These are phyloP conservation scores for Drosophila bifasciata DNA, from an alignment of 1,140 invertebrate species.

Conservation along the genomic window DNA sequence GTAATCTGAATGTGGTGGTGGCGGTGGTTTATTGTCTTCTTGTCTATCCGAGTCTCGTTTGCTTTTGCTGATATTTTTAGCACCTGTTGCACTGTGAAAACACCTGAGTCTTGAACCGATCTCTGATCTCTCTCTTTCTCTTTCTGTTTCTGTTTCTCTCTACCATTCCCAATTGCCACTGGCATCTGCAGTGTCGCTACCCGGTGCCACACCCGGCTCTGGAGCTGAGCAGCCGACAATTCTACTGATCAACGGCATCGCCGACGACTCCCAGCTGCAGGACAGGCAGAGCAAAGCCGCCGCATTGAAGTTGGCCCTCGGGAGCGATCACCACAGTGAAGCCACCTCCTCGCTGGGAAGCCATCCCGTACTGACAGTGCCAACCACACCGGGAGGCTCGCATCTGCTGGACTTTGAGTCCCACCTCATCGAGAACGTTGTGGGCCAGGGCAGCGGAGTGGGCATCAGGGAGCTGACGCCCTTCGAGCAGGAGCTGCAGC, in stretches of 20 bases:
- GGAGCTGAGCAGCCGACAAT: conserved; percentile 77
- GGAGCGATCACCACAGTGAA: conserved; percentile 47
- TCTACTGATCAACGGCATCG: conserved; percentile 74
- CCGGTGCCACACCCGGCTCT: conserved; percentile 74
- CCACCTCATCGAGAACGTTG: conserved; percentile 77
- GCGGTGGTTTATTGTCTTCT: too few species aligned
- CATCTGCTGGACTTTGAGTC: conserved; percentile 79
- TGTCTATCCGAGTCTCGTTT: conserved; percentile 35
- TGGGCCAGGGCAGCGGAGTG: conserved; percentile 59
- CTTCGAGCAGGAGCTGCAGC: conserved; percentile 69
- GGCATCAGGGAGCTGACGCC: conserved; percentile 78
- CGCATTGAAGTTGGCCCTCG: conserved; percentile 50
- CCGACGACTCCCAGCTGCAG: conserved; percentile 56
- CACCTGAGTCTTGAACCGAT: conserved; percentile 25
- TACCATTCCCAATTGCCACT: too few species aligned
- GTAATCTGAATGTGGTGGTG: conserved; percentile 40
- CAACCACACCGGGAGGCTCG: conserved; percentile 64
- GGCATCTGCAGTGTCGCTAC: conserved; percentile 73
- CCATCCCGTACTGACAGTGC: conserved; percentile 14
- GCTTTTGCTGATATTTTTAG: conserved; percentile 71
- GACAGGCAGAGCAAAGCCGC: conserved; percentile 41
- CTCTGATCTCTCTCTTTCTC: conserved; percentile 10
- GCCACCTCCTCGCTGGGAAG: conserved; percentile 9
- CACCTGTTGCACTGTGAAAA: conserved; percentile 65
- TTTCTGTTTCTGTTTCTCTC: neutral